Percentiles rank a stretch among this genome's conserved stretches.
phyloP scores from a whole-genome alignment of 35 echinoderm and acorn worm genomes.

The Hemicentrotus pulcherrimus region DNA sequence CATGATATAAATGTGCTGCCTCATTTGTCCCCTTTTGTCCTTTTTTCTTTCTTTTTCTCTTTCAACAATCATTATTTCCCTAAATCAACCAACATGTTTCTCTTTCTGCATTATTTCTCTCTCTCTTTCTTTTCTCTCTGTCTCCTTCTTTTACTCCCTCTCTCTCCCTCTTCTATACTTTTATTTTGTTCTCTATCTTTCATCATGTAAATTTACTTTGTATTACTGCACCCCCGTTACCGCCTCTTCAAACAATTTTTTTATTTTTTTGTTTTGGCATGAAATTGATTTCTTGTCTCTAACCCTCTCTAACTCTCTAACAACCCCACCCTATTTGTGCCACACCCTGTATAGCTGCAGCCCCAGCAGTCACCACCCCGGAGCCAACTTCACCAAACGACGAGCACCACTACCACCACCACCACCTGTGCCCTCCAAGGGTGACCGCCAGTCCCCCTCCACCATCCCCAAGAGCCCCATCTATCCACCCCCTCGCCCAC shows the following conservation, averaged over 20 bases:
- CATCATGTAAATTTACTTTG: neutral
- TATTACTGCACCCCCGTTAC: neutral
- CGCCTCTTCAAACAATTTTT: neutral
- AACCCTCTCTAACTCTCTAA: neutral
- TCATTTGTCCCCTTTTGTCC: too few relatives aligned
- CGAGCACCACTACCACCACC: neutral
- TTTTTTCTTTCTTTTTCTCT: too few relatives aligned
- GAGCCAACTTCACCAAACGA: constrained; percentile 9
- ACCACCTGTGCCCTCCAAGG: neutral
- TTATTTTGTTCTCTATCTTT: neutral
- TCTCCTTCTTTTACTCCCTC: neutral
- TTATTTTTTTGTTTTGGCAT: neutral
- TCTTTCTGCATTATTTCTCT: neutral
- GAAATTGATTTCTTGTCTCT: neutral
- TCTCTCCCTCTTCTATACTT: neutral
- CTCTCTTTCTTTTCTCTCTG: neutral
- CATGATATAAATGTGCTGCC: too few relatives aligned
- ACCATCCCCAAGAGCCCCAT: neutral
- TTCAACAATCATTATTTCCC: too few relatives aligned
- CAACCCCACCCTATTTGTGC: neutral
- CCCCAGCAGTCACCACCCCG: neutral
- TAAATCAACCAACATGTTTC: too few relatives aligned
- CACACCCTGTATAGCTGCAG: neutral
- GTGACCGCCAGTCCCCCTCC: neutral
- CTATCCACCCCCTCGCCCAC: constrained; percentile 13